Evolutionary conservation across 2,888 invertebrate species (phyloP).

Genomic region (Isotomurus palustris): DNA sequence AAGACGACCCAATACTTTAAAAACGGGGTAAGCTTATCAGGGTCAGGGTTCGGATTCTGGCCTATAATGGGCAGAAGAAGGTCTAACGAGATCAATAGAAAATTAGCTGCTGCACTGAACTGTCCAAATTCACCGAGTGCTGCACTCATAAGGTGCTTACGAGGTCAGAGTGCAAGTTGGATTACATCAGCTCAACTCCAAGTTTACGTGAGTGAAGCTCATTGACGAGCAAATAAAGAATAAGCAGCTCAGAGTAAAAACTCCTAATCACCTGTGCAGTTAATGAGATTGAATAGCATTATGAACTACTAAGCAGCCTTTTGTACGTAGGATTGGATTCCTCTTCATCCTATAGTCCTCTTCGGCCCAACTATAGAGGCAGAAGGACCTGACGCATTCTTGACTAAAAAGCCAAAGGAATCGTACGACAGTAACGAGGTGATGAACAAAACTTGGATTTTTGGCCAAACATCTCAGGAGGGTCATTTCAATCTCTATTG

Average conservation of each 20-base stretch:
- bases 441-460: slow-evolving; percentile 34
- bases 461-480: slow-evolving; percentile 29
- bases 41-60: slow-evolving; percentile 31
- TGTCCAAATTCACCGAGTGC: slow-evolving; percentile 13
- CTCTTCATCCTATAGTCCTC: slow-evolving; percentile 30
- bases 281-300: too few species aligned
- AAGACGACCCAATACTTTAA: slow-evolving; percentile 23
- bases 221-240: too few species aligned
- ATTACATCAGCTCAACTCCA: slow-evolving; percentile 24
- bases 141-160: slow-evolving; percentile 23
- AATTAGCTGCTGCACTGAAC: slow-evolving; percentile 18
- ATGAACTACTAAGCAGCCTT: neutral
- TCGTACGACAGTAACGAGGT: slow-evolving; percentile 26
- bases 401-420: slow-evolving; percentile 28
- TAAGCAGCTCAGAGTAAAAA: too few species aligned
- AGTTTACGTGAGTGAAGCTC: slow-evolving; percentile 21
- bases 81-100: slow-evolving; percentile 7
- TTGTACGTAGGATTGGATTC: slow-evolving; percentile 26
- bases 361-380: slow-evolving; percentile 35
- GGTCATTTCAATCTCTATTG: slow-evolving; percentile 34
- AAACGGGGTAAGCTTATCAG: slow-evolving; percentile 26
- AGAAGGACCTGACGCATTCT: slow-evolving; percentile 20
- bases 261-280: too few species aligned
- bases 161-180: slow-evolving; percentile 17
- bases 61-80: slow-evolving; percentile 14